Percentiles rank a stretch among this genome's conserved stretches.
Conservation (phyloP, 2,888 invertebrate genomes). For the Leptopilina drosophilae region DNA sequence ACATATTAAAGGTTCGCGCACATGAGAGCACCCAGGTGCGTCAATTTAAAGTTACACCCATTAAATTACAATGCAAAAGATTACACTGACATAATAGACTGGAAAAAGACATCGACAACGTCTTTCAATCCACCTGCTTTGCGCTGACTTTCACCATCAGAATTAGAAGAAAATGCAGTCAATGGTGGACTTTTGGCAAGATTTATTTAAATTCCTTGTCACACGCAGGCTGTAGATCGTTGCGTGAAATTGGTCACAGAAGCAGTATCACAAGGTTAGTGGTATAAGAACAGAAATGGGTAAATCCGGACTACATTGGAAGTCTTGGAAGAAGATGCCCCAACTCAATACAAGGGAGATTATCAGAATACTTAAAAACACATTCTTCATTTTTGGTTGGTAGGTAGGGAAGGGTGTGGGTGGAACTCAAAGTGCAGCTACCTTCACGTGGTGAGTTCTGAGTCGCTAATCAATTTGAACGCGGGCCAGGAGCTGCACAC, state of each 20-base stretch:
- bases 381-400: not conserved
- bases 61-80: constrained; percentile 34
- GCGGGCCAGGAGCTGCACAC: not conserved
- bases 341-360: not conserved
- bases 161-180: not conserved
- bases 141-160: not conserved
- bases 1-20: not conserved
- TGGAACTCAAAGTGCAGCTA: not conserved
- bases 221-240: constrained; percentile 31
- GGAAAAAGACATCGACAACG: no score
- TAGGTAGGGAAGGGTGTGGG: not conserved
- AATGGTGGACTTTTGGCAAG: not conserved
- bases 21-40: constrained; percentile 12
- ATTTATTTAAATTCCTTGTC: constrained; percentile 3
- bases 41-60: constrained; percentile 28
- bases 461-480: not conserved
- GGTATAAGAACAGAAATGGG: constrained; percentile 1
- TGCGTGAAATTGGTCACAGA: constrained; percentile 37
- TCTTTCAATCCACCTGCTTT: constrained; percentile 1
- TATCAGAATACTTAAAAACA: not conserved
- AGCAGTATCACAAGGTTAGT: constrained; percentile 6
- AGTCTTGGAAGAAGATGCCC: constrained; percentile 32
- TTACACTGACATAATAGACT: constrained; percentile 35
- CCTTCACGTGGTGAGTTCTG: not conserved
- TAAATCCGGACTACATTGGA: not conserved